phyloP scores from a whole-genome alignment of 2,113 vertebrate species.

The Steatornis caripensis region DNA sequence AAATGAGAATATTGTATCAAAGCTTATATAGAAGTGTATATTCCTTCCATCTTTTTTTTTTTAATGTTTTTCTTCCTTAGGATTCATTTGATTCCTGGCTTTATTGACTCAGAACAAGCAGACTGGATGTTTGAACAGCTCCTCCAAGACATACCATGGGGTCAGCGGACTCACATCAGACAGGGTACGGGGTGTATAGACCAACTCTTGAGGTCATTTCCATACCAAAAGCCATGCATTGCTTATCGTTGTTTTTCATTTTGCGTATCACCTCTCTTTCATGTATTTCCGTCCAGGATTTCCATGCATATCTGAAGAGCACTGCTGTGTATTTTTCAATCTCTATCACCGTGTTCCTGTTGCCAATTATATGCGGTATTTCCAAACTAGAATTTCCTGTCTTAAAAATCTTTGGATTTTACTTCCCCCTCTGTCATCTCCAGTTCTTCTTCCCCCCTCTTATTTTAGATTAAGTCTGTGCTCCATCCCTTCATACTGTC shows the following conservation, averaged over 20 bases:
- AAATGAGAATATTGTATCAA: background rate
- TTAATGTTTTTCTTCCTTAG: constrained; percentile 59
- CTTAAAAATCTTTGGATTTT: background rate
- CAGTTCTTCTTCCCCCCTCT: background rate
- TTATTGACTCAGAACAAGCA: constrained; percentile 82
- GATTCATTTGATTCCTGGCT: constrained; percentile 81
- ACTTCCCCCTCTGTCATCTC: background rate
- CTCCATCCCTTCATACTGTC: background rate
- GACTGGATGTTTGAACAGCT: constrained; percentile 89
- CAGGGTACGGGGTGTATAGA: constrained; percentile 67
- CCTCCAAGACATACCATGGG: constrained; percentile 86
- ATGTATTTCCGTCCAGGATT: background rate
- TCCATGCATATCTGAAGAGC: fast-evolving
- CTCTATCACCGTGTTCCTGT: background rate
- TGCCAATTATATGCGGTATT: background rate
- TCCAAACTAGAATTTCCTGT: background rate
- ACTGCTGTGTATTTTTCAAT: background rate
- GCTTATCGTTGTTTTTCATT: background rate
- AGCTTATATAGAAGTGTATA: background rate
- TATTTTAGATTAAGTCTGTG: background rate
- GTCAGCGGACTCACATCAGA: constrained; percentile 84
- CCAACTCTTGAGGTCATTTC: background rate
- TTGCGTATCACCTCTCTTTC: background rate
- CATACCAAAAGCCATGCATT: background rate
- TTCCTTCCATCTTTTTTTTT: background rate